Evolutionary conservation across 2,888 invertebrate species (phyloP).

Genomic region (Cephus pygmeus): DNA sequence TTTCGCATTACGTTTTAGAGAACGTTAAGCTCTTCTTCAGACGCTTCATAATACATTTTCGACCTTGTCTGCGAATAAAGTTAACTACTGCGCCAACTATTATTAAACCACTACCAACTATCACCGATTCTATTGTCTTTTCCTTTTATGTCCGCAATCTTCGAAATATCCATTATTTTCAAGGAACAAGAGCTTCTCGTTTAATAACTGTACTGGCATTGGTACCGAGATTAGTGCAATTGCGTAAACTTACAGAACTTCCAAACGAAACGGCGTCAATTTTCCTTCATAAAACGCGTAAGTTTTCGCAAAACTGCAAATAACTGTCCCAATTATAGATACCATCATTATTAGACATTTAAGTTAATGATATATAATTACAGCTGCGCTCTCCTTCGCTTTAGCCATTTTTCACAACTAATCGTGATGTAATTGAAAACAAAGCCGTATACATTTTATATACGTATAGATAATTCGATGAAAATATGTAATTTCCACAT

Average conservation of each 20-base stretch:
- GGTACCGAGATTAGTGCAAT: background rate
- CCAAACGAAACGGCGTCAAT: background rate
- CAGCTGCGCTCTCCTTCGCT: background rate
- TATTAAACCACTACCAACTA: background rate
- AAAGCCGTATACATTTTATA: background rate
- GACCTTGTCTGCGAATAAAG: background rate
- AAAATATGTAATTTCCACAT: background rate
- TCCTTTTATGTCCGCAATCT: background rate
- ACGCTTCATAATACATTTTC: background rate
- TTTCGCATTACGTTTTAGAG: conserved; percentile 5
- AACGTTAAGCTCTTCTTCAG: background rate
- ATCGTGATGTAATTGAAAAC: background rate
- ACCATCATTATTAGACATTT: background rate
- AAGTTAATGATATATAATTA: background rate
- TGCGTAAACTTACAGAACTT: background rate
- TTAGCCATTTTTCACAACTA: background rate
- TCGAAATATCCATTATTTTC: background rate
- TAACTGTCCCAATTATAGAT: background rate
- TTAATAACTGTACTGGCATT: background rate
- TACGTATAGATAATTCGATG: background rate
- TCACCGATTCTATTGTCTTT: background rate
- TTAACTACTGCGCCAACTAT: background rate
- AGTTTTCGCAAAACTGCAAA: background rate
- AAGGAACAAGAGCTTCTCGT: background rate
- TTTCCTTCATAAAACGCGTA: background rate